A percentile compares a stretch with the other conserved stretches of the same genome.
Conservation (phyloP, 2,113 vertebrate genomes). For the Lepidiolamprologus cunningtoni region DNA sequence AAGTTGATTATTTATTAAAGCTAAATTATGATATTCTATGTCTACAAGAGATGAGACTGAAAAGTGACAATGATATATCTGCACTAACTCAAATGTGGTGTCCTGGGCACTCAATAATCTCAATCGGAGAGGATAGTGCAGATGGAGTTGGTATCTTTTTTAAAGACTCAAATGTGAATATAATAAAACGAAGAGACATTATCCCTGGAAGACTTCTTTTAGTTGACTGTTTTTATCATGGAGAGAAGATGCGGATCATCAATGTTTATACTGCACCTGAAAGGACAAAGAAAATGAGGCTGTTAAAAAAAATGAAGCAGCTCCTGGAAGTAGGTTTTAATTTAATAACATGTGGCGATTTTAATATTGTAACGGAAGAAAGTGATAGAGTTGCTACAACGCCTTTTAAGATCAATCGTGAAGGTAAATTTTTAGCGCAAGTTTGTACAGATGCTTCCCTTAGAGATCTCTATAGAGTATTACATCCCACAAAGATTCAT, state of each 20-base stretch:
- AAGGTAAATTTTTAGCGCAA: accelerated
- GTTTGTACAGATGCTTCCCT: accelerated
- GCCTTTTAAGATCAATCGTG: not conserved
- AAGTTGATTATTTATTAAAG: no score
- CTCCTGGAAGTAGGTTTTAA: accelerated
- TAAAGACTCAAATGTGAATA: accelerated
- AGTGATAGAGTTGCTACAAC: not conserved
- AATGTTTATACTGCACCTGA: no score
- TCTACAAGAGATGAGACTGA: no score
- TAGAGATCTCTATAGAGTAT: accelerated
- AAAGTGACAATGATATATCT: no score
- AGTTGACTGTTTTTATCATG: no score
- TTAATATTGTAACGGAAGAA: not conserved
- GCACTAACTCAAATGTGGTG: no score
- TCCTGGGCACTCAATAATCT: accelerated
- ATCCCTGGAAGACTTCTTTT: accelerated
- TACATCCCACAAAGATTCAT: accelerated
- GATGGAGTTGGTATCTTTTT: no score
- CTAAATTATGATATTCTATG: no score
- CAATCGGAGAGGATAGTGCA: accelerated
- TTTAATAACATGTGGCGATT: not conserved
- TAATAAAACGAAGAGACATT: no score
- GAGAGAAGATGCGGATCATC: no score
- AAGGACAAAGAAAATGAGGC: no score
- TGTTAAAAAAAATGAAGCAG: not conserved